Evolutionary conservation across 2,113 vertebrate species (phyloP).

Genomic region (Epinephelus lanceolatus): DNA sequence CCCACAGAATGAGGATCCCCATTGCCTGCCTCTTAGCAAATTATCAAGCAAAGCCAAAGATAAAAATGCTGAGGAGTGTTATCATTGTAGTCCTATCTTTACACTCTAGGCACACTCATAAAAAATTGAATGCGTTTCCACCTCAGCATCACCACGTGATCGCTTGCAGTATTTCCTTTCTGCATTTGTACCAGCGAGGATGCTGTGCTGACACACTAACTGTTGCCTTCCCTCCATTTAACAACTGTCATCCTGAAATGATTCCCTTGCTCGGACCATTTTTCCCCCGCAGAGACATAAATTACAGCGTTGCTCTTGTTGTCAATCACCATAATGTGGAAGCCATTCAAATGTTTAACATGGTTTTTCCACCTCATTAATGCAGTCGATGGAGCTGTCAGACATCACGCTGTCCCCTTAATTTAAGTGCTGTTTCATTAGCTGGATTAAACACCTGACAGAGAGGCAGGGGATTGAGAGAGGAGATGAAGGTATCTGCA

Average conservation of each 20-base stretch:
- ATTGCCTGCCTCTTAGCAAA: slow-evolving; percentile 30
- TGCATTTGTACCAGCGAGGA: neutral
- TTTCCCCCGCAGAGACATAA: neutral
- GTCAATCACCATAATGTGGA: slow-evolving; percentile 40
- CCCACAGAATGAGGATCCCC: slow-evolving; percentile 33
- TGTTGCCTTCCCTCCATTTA: neutral
- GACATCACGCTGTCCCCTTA: slow-evolving; percentile 19
- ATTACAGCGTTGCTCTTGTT: slow-evolving; percentile 9
- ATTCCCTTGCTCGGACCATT: neutral
- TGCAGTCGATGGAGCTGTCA: slow-evolving; percentile 8
- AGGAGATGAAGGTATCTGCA: slow-evolving; percentile 5
- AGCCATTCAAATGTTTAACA: slow-evolving; percentile 48
- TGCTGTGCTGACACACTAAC: slow-evolving; percentile 1
- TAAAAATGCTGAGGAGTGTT: slow-evolving; percentile 17
- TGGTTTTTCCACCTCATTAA: slow-evolving; percentile 46
- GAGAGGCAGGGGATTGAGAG: neutral
- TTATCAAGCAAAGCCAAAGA: slow-evolving; percentile 26
- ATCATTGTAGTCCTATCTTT: neutral
- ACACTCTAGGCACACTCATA: neutral
- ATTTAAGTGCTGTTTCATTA: slow-evolving; percentile 35
- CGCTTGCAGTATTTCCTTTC: neutral
- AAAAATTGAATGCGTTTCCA: neutral
- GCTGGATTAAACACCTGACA: slow-evolving; percentile 52
- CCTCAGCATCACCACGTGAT: neutral
- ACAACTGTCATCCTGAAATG: neutral